Evolutionary conservation across 1,140 invertebrate genomes (phyloP).

Genomic region (Drosophila paulistorum): DNA sequence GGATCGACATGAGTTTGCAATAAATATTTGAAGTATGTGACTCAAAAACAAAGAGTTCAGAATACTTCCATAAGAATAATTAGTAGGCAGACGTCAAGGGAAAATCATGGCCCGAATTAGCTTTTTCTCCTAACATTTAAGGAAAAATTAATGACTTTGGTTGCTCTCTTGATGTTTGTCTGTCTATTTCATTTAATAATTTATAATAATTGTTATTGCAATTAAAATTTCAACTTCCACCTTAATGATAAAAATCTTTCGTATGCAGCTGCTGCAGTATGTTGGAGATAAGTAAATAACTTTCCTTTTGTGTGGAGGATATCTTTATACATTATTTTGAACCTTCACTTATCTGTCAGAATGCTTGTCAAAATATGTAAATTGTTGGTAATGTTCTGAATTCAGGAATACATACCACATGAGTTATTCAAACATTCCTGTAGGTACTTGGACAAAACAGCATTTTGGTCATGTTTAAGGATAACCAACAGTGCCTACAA

Average conservation of each 20-base stretch:
- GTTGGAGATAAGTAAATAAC: neutral
- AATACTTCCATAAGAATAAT: too few relatives aligned
- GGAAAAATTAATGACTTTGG: too few relatives aligned
- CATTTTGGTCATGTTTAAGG: conserved; percentile 11
- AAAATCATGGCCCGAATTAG: too few relatives aligned
- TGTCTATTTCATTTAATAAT: neutral
- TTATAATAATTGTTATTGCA: neutral
- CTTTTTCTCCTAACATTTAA: too few relatives aligned
- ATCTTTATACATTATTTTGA: conserved; percentile 8
- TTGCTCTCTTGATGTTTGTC: neutral
- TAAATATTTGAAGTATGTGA: too few relatives aligned
- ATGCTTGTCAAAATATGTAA: conserved; percentile 13
- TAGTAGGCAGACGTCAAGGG: too few relatives aligned
- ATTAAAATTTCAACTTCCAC: neutral
- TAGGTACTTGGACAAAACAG: conserved; percentile 9
- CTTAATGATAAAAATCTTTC: neutral
- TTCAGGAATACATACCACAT: conserved; percentile 1
- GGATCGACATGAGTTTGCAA: too few relatives aligned
- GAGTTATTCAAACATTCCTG: conserved; percentile 12
- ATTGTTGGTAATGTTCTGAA: conserved; percentile 10
- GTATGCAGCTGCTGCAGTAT: neutral
- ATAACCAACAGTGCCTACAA: conserved; percentile 11
- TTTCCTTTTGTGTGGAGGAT: neutral
- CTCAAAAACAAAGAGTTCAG: too few relatives aligned
- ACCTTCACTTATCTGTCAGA: conserved; percentile 4